Base-by-base conservation (phyloP, 2,888 invertebrate genomes). In the Callyntrura sp. region DNA sequence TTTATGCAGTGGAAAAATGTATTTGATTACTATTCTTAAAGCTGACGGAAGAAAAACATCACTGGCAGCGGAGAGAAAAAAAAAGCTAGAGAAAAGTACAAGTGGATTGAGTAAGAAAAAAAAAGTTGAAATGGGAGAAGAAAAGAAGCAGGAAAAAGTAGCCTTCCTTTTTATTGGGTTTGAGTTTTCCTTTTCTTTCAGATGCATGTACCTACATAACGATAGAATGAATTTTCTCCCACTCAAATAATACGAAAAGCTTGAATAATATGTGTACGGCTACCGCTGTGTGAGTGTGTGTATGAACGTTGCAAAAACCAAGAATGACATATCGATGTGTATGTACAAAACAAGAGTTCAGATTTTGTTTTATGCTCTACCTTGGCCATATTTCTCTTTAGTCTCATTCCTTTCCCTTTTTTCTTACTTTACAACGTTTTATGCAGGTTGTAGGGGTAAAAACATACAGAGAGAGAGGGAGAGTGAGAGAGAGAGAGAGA, bases 351-450 rank as follows among this genome's bases (percentile, higher is more conserved):
- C 14, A 79, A 89, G 88, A 89, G 88, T 84, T 89, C 84, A 79
- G 89, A 89, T 89, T 84, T 89, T 48, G 35, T 85, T 87, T 88
- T 88, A 84, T 89, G 45, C 89, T 81, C 86, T 86, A 87, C 84
- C 83, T 82, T 65, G 76, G 81, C 76, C 65, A 83, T 48, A n/a
- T 86, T 82, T 85, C 45, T 62, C 17, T 48, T 20, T 25, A 43
- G 55, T 60, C 55, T n/a, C 48, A 20, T 70, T n/a, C 48, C 35
- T 78, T 62, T 25, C 51, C 43, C 60, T 43, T 73, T 82, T 62
- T 45, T 73, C 65, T 51, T n/a, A 5, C 62, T 78, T 45, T 87
- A 51, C 45, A 17, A 25, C 12, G 78, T 20, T 70, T 76, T 68
- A n/a, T n/a, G n/a, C 45, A 68, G 35, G 20, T 79, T 79, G 79